phyloP scores from a whole-genome alignment of 2,113 vertebrate genomes.

The Thinocorus orbignyianus region DNA sequence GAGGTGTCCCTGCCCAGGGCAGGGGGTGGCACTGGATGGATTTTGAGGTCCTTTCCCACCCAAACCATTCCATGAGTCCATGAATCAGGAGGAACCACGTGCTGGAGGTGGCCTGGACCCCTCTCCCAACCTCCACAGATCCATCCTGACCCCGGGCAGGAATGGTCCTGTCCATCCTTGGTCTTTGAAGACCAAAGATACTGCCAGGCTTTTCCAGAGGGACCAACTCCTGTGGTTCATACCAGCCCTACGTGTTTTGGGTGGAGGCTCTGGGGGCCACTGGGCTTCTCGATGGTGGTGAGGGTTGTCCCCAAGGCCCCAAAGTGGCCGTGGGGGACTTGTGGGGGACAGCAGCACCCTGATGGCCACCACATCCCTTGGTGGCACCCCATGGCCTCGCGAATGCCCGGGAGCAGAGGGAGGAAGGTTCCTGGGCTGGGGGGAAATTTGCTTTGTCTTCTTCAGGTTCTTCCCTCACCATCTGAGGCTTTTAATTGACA shows the following conservation, averaged over 20 bases:
- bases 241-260: not conserved
- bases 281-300: rapidly evolving
- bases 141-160: rapidly evolving
- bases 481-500: not conserved
- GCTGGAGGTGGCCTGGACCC: not conserved
- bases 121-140: rapidly evolving
- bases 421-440: not conserved
- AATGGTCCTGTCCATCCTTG: not conserved
- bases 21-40: too few species aligned
- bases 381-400: rapidly evolving
- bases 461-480: not conserved
- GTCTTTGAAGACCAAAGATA: not conserved
- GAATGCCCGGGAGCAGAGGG: not conserved
- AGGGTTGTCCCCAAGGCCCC: too few species aligned
- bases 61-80: too few species aligned
- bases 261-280: too few species aligned
- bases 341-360: rapidly evolving
- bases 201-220: not conserved
- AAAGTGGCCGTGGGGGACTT: rapidly evolving
- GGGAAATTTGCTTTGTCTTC: not conserved
- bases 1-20: too few species aligned
- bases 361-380: rapidly evolving
- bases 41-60: too few species aligned
- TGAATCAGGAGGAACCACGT: not conserved
- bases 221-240: not conserved